Conservation (phyloP, 2,888 invertebrate species). For the Cheilosia pagana region DNA sequence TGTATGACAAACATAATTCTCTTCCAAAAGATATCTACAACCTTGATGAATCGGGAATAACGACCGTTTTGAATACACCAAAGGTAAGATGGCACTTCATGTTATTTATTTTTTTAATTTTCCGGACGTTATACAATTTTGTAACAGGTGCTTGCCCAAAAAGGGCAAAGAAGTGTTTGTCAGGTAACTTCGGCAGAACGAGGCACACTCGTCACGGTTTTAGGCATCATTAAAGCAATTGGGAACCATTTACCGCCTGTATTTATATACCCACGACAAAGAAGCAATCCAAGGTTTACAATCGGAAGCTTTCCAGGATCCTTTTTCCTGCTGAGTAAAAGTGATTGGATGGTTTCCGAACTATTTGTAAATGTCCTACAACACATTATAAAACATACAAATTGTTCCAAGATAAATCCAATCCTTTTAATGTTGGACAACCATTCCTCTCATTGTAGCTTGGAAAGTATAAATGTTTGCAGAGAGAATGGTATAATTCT, state of each 20-base stretch:
- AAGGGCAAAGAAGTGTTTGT: background rate
- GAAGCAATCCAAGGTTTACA: constrained; percentile 1
- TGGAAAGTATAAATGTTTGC: too few species aligned
- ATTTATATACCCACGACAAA: background rate
- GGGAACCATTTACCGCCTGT: background rate
- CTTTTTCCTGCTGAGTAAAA: background rate
- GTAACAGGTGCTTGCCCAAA: background rate
- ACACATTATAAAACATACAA: background rate
- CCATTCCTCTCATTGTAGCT: too few species aligned
- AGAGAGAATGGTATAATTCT: too few species aligned
- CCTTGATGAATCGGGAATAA: background rate
- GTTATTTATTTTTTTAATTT: background rate
- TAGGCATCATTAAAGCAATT: constrained; percentile 16
- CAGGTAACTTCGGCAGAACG: background rate
- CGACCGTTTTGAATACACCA: background rate
- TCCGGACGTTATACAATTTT: background rate
- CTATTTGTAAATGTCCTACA: background rate
- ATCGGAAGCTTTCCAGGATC: constrained; percentile 2
- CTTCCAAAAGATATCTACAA: too few species aligned
- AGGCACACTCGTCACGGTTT: background rate
- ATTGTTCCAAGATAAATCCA: too few species aligned
- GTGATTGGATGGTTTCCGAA: constrained; percentile 1
- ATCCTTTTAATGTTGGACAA: too few species aligned
- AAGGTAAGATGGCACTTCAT: background rate
- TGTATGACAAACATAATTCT: too few species aligned